These are phyloP conservation scores for Sylvilagus bachmani DNA, from an alignment of 2,113 vertebrate genomes.

Conservation along the genomic window DNA sequence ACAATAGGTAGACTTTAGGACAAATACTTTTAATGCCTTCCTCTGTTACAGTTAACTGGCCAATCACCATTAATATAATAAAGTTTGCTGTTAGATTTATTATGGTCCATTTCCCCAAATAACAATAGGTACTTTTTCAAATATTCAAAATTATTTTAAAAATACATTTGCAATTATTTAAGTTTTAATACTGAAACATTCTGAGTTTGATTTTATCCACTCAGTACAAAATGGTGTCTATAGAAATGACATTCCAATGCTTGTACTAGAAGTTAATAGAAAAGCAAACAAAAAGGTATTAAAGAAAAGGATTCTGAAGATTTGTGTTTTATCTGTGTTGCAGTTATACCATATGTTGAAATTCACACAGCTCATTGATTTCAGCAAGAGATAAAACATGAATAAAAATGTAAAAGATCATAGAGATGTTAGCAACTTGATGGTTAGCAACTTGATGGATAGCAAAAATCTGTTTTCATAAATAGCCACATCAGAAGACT, in stretches of 20 bases:
- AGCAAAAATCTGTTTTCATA: conserved; percentile 39
- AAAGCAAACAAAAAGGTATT: not conserved
- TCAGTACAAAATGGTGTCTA: not conserved
- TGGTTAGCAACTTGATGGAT: not conserved
- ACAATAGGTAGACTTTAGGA: not conserved
- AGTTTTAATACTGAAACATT: not conserved
- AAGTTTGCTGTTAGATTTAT: not conserved
- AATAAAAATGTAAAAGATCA: conserved; percentile 1
- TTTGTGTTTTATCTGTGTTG: not conserved
- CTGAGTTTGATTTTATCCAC: not conserved
- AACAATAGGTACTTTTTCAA: not conserved
- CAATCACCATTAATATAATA: not conserved
- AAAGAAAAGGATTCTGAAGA: not conserved
- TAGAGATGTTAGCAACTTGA: not conserved
- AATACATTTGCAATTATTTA: not conserved
- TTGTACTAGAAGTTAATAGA: not conserved
- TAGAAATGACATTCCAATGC: not conserved
- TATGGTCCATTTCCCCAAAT: conserved; percentile 9
- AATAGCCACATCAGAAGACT: not conserved
- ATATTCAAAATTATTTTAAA: conserved; percentile 42
- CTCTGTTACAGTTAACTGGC: not conserved
- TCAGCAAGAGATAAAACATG: not conserved
- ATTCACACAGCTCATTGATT: conserved; percentile 44
- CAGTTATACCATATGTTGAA: conserved; percentile 9
- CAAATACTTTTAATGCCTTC: not conserved